Conservation (phyloP, 2,888 invertebrate genomes). For the Neoitamus cyanurus region DNA sequence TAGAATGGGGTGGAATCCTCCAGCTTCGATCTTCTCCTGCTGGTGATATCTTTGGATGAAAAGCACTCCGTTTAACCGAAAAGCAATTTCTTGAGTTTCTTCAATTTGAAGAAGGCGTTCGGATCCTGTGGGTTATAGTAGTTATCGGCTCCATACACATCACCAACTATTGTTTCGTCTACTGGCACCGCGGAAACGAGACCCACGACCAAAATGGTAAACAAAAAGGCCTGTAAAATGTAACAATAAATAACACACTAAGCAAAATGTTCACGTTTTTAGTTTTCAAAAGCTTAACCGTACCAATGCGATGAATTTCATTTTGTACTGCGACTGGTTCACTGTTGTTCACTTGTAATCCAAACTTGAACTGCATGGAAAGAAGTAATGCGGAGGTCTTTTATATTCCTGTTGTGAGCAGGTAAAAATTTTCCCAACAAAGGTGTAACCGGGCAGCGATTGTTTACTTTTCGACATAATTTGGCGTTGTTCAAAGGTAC, state of each 20-base stretch:
- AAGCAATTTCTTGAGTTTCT: slow-evolving; percentile 63
- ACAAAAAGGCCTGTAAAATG: slow-evolving; percentile 59
- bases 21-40: background rate
- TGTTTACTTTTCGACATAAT: slow-evolving; percentile 44
- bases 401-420: slow-evolving; percentile 43
- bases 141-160: slow-evolving; percentile 50
- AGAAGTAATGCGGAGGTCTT: slow-evolving; percentile 42
- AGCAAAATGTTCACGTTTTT: background rate
- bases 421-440: slow-evolving; percentile 48
- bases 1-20: background rate
- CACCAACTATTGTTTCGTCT: slow-evolving; percentile 60
- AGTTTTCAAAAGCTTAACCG: background rate
- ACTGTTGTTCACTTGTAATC: slow-evolving; percentile 44
- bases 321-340: slow-evolving; percentile 29
- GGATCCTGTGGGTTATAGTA: slow-evolving; percentile 61
- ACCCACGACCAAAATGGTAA: slow-evolving; percentile 60
- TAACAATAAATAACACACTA: background rate
- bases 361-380: slow-evolving; percentile 48
- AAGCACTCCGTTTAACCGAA: slow-evolving; percentile 58
- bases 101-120: slow-evolving; percentile 62
- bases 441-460: slow-evolving; percentile 47
- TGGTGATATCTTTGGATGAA: slow-evolving; percentile 11
- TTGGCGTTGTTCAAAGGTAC: background rate
- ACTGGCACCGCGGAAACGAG: slow-evolving; percentile 61
- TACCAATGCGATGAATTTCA: slow-evolving; percentile 52